Evolutionary conservation across 2,113 vertebrate genomes (phyloP), one percentile per base, ranked within the genome.

Genomic region (Turnix velox): DNA sequence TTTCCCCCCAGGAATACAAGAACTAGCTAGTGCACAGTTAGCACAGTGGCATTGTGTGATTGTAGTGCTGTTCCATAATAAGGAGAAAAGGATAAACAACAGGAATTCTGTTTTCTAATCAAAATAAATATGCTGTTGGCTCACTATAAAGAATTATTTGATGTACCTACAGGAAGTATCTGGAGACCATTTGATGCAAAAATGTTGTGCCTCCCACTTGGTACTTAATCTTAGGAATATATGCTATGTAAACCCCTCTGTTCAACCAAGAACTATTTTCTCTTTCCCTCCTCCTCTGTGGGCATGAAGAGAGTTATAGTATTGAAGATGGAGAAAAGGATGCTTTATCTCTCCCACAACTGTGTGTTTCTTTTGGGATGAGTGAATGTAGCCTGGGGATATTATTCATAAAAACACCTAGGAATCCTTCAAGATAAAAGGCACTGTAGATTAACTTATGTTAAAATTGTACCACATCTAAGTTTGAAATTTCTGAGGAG

Each of bases 101-200:
- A 76, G 37, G 54, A 93, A 66, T 62, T 76, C 48, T 87, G 43
- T 91, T 93, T 67, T 91, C 87, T 87, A 91, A 82, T 92, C 77
- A 68, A 91, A 83, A 59, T 11, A 73, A 39, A 63, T 72, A 77
- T 33, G 30, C 49, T 28, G 9, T 75, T 82, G 48, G 18, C 18
- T 95, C 39, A 10, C 62, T 77, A 5, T 51, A 78, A 80, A 35
- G 46, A 79, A 82, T 75, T 75, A 58, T 68, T 68, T 93, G 37
- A 66, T 37, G 33, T 65, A 46, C 54, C 35, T 57, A 4, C 43
- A 46, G 57, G 63, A 72, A 63, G 10, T 57, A 39, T 71, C 88
- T 73, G 68, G 86, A 95, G 63, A 92, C 35, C 49, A 91, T 75
- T 58, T 84, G 55, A 68, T 83, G 55, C n/a, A 78, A 86, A 85